phyloP scores from a whole-genome alignment of 2,888 invertebrate species.

The Julus scandinavius region DNA sequence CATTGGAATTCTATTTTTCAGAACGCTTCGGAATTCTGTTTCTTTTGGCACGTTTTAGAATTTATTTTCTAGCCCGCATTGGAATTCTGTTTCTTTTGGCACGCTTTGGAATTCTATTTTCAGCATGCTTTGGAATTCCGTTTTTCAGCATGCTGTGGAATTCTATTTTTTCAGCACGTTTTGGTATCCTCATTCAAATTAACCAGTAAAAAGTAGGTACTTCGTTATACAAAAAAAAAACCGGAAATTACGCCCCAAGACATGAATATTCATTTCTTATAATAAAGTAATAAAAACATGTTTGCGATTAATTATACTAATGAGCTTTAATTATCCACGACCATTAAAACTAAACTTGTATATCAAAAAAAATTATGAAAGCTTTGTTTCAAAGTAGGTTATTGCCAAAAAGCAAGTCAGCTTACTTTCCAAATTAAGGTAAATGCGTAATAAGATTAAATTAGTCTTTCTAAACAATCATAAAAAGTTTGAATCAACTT shows the following conservation, averaged over 20 bases:
- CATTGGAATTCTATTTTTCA: too few relatives aligned
- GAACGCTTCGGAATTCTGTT: too few relatives aligned
- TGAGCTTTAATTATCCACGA: background rate
- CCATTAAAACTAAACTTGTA: background rate
- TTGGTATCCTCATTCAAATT: too few relatives aligned
- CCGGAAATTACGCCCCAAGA: background rate
- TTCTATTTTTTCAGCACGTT: too few relatives aligned
- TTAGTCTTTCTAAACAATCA: background rate
- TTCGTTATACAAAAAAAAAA: background rate
- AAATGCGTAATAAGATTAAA: background rate
- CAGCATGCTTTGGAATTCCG: too few relatives aligned
- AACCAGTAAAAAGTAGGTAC: too few relatives aligned
- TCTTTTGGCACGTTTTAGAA: too few relatives aligned
- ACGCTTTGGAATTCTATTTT: too few relatives aligned
- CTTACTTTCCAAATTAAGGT: conserved; percentile 2
- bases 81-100: too few relatives aligned
- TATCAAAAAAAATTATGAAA: background rate
- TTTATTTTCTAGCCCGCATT: too few relatives aligned
- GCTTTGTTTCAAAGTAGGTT: background rate
- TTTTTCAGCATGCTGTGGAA: too few relatives aligned
- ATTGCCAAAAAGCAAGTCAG: background rate
- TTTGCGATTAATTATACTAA: background rate
- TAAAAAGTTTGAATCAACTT: too few relatives aligned
- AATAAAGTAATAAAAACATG: background rate
- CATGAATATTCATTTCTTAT: background rate